Evolutionary conservation across 1,140 invertebrate species (phyloP), one percentile per base, ranked within the genome.

Genomic region (Sitodiplosis mosellana): DNA sequence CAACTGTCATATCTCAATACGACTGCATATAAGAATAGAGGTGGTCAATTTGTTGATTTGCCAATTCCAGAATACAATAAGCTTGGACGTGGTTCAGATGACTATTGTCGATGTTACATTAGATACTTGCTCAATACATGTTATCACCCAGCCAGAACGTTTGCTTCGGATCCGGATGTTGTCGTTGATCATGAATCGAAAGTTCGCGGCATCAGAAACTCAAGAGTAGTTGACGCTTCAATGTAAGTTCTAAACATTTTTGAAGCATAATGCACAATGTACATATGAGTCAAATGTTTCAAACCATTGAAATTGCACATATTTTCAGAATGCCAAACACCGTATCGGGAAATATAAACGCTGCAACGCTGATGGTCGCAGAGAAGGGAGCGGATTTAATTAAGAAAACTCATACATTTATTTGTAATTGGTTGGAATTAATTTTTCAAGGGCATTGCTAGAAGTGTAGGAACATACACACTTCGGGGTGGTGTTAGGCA

Each of bases 271-370:
- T n/a, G n/a, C n/a, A n/a, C n/a, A n/a, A n/a, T n/a, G n/a, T n/a
- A n/a, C n/a, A n/a, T n/a, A n/a, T n/a, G n/a, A n/a, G n/a, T n/a
- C n/a, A n/a, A n/a, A n/a, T n/a, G n/a, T n/a, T n/a, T n/a, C n/a
- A n/a, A n/a, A n/a, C n/a, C n/a, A n/a, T n/a, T n/a, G n/a, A n/a
- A n/a, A n/a, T n/a, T n/a, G n/a, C n/a, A n/a, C n/a, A n/a, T n/a
- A n/a, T 40, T 18, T 40, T 40, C 37, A 40, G 37, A 2, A 70
- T 76, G 52, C 74, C 75, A 1, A 58, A 57, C 0, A 67, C 72
- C 11, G 59, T 68, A 18, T 60, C 66, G 10, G 73, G 67, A 8
- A 72, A 76, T 50, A 76, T 69, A 1, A 69, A 68, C 47, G 66
- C 62, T 7, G 69, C 71, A 7, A 64, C 61, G 0, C 70, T 75